A percentile compares a stretch with the other conserved stretches of the same genome.
These are phyloP conservation scores for Margarornis squamiger DNA, from an alignment of 2,797 vertebrate species.

Conservation along the genomic window DNA sequence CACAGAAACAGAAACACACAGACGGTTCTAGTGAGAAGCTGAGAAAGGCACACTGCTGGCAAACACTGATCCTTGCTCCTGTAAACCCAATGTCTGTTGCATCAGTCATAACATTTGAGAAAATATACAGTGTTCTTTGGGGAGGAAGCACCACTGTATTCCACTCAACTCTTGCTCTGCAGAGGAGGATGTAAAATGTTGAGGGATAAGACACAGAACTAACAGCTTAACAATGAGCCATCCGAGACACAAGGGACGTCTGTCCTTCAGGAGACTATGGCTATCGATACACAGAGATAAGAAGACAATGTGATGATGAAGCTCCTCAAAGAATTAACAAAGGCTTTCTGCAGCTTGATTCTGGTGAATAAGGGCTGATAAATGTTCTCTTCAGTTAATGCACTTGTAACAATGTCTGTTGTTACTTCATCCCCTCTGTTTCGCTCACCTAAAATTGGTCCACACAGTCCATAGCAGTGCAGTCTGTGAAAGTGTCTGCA, in stretches of 20 bases:
- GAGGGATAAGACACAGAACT: not conserved
- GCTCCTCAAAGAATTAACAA: not conserved
- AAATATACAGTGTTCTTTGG: not conserved
- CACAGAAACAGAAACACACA: not conserved
- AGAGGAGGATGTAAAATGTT: not conserved
- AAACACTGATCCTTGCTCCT: not conserved
- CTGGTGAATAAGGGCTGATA: not conserved
- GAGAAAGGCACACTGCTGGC: not conserved
- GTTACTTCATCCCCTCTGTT: not conserved
- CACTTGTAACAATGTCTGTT: not conserved
- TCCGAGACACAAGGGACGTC: not conserved
- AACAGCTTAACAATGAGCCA: not conserved
- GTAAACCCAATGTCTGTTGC: not conserved
- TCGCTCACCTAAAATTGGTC: not conserved
- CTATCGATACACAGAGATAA: not conserved
- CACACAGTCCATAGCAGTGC: not conserved
- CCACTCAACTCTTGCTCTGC: not conserved
- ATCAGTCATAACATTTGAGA: not conserved
- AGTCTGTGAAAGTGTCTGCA: not conserved
- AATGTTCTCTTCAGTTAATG: not conserved
- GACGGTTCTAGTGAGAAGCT: not conserved
- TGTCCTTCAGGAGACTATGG: not conserved
- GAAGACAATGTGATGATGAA: not conserved
- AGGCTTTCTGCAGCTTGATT: not conserved
- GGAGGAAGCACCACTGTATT: not conserved